These are phyloP conservation scores for Halictus ligatus DNA, from an alignment of 2,888 invertebrate species.

Conservation along the genomic window DNA sequence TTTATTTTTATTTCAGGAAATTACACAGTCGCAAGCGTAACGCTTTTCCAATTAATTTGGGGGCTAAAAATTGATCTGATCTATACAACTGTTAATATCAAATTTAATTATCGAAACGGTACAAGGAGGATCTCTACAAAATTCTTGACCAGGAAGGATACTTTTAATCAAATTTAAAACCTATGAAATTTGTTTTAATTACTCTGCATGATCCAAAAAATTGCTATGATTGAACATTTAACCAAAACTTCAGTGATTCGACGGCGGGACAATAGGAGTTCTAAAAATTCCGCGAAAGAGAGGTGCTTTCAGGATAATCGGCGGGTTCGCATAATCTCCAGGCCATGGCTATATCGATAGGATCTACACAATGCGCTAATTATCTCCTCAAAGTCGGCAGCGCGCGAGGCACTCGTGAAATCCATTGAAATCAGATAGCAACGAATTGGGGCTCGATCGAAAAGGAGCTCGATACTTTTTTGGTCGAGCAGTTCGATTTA, in stretches of 20 bases:
- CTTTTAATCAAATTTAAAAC: no score
- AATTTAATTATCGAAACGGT: no score
- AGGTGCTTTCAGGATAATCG: neutral
- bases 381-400: neutral
- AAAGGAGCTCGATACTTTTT: conserved; percentile 29
- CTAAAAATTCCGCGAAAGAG: neutral
- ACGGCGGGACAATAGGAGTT: neutral
- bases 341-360: neutral
- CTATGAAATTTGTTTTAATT: neutral
- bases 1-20: neutral
- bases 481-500: conserved; percentile 27
- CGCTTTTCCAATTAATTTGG: no score
- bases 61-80: no score
- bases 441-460: conserved; percentile 5
- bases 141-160: no score
- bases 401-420: neutral
- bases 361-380: neutral
- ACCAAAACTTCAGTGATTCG: neutral
- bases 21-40: neutral
- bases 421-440: neutral
- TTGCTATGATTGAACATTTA: neutral
- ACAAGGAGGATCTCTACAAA: no score
- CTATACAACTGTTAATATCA: no score
- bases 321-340: neutral
- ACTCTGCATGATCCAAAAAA: neutral